phyloP scores from a whole-genome alignment of 2,888 invertebrate genomes.

The Amphipyra berbera region DNA sequence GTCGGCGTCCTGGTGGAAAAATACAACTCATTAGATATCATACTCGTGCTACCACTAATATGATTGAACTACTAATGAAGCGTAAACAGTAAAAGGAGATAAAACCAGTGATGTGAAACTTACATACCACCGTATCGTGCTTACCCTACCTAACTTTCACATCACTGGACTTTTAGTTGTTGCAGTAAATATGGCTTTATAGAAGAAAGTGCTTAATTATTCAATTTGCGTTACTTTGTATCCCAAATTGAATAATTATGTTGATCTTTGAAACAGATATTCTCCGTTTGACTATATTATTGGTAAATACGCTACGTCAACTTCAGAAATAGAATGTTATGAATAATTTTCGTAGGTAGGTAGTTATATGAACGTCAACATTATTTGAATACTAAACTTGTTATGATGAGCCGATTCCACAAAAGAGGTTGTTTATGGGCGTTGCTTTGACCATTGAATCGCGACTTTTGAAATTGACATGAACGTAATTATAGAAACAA shows the following conservation, averaged over 20 bases:
- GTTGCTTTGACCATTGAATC: background rate
- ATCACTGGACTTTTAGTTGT: constrained; percentile 28
- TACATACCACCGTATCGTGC: constrained; percentile 7
- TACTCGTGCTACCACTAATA: constrained; percentile 10
- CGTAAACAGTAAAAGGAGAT: constrained; percentile 40
- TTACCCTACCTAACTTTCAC: constrained; percentile 24
- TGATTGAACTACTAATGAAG: constrained; percentile 42
- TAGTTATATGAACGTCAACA: constrained; percentile 7
- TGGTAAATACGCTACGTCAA: constrained; percentile 7
- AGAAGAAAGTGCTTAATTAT: constrained; percentile 5
- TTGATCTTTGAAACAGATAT: constrained; percentile 15
- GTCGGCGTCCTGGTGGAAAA: constrained; percentile 91
- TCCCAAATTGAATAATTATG: background rate
- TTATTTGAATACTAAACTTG: background rate
- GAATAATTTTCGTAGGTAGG: constrained; percentile 9
- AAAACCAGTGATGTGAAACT: constrained; percentile 29
- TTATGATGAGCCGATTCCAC: constrained; percentile 5
- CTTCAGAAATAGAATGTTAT: constrained; percentile 13
- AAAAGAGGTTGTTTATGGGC: constrained; percentile 3
- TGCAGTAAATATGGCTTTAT: constrained; percentile 1
- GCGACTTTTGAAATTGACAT: constrained; percentile 17
- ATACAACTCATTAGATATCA: constrained; percentile 42
- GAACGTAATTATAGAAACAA: constrained; percentile 2
- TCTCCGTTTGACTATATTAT: constrained; percentile 7
- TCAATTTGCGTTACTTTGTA: background rate